A percentile compares a stretch with the other conserved stretches of the same genome.
Conservation (phyloP, 2,113 vertebrate genomes). For the Gymnarchus niloticus region DNA sequence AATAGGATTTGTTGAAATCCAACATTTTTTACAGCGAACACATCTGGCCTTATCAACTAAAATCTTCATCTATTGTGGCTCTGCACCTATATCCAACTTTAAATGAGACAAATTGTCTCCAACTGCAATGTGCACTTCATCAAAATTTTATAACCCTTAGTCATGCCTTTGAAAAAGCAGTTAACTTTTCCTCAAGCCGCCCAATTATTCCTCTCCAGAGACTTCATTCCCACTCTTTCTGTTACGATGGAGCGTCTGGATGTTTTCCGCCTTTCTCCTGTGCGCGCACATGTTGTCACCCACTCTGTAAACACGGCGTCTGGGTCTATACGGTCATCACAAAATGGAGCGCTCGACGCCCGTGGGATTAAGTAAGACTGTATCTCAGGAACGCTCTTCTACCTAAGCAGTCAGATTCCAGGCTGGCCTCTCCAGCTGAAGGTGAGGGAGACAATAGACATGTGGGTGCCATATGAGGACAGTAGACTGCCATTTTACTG, state of each 20-base stretch:
- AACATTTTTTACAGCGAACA: background rate
- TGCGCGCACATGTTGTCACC: background rate
- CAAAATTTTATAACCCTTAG: conserved; percentile 3
- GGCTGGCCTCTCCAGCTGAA: background rate
- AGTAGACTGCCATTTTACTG: conserved; percentile 11
- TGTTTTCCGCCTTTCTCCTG: background rate
- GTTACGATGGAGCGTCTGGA: background rate
- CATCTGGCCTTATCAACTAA: background rate
- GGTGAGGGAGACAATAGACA: background rate
- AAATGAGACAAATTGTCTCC: background rate
- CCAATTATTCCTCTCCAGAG: background rate
- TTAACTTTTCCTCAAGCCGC: background rate
- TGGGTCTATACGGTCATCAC: conserved; percentile 6
- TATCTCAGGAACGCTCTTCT: conserved; percentile 1
- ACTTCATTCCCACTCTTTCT: background rate
- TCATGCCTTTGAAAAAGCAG: background rate
- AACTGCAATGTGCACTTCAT: conserved; percentile 3
- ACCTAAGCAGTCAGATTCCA: conserved; percentile 2
- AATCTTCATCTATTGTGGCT: background rate
- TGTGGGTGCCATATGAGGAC: conserved; percentile 12
- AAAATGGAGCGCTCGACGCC: background rate
- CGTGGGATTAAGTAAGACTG: background rate
- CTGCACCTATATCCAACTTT: background rate
- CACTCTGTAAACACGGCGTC: conserved; percentile 25
- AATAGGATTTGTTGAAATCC: background rate